phyloP scores from a whole-genome alignment of 2,888 invertebrate genomes.

The Pseudoips prasinana region DNA sequence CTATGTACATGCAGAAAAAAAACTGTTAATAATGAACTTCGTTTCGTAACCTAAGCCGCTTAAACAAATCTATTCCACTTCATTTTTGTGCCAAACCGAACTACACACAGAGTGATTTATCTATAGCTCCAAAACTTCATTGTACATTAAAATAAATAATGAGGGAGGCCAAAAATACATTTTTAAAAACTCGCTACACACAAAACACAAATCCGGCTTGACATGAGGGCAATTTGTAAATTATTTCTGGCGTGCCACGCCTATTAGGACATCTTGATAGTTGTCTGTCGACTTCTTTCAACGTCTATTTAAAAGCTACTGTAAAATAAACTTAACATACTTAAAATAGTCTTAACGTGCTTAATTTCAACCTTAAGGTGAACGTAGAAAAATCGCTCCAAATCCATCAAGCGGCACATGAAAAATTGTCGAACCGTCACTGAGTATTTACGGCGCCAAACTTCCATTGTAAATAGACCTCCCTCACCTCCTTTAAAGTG shows the following conservation, averaged over 20 bases:
- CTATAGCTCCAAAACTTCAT: slow-evolving; percentile 8
- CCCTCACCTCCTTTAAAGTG: slow-evolving; percentile 11
- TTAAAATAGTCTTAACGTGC: slow-evolving; percentile 2
- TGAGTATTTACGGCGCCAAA: slow-evolving; percentile 63
- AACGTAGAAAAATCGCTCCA: slow-evolving; percentile 20
- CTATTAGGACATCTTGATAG: slow-evolving; percentile 79
- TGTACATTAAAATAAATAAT: slow-evolving; percentile 31
- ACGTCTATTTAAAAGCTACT: slow-evolving; percentile 77
- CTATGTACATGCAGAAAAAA: too few species aligned
- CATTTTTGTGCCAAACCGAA: slow-evolving; percentile 4
- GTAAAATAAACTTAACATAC: slow-evolving; percentile 26
- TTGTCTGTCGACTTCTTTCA: slow-evolving; percentile 78
- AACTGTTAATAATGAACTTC: too few species aligned
- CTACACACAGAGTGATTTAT: slow-evolving; percentile 17
- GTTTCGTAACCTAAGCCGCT: too few species aligned
- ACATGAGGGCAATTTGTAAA: slow-evolving; percentile 70
- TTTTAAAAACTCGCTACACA: slow-evolving; percentile 16
- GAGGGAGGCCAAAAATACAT: slow-evolving; percentile 29
- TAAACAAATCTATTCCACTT: neutral
- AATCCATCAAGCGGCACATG: slow-evolving; percentile 18
- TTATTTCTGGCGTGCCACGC: slow-evolving; percentile 75
- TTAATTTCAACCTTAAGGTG: slow-evolving; percentile 39
- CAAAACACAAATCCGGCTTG: slow-evolving; percentile 28
- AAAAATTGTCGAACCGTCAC: slow-evolving; percentile 46
- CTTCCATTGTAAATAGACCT: slow-evolving; percentile 45